These are phyloP conservation scores for Ceyx margarethae DNA, from an alignment of 2,113 vertebrate species.

Conservation along the genomic window DNA sequence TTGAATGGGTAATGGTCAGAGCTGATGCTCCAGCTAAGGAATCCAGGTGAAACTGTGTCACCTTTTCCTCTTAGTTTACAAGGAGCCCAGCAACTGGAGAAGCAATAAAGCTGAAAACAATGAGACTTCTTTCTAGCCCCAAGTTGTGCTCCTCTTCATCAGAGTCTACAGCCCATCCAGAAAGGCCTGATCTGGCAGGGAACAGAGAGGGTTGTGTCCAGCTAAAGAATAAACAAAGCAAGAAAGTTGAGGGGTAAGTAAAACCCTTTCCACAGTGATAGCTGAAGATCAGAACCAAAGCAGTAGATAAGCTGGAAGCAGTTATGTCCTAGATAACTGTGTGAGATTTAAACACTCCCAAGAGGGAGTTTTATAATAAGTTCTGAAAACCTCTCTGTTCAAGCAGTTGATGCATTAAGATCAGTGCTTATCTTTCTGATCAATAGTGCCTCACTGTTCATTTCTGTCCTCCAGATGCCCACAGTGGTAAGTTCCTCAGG, in stretches of 20 bases:
- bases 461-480: not conserved
- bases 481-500: not conserved
- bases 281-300: not conserved
- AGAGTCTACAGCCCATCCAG: not conserved
- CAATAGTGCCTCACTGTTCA: not conserved
- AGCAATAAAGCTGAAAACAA: not conserved
- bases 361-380: not conserved
- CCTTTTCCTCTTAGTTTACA: not conserved
- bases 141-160: not conserved
- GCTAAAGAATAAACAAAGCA: not conserved
- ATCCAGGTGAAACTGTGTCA: not conserved
- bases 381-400: not conserved
- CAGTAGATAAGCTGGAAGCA: not conserved
- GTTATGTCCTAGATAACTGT: not conserved
- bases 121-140: not conserved
- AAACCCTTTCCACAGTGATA: not conserved
- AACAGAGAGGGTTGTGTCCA: not conserved
- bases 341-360: not conserved
- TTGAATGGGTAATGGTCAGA: not conserved
- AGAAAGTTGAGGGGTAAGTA: conserved; percentile 3
- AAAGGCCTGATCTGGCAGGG: not conserved
- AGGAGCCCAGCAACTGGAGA: not conserved
- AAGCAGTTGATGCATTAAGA: not conserved
- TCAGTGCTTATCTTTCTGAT: not conserved
- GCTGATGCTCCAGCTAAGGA: not conserved